These are phyloP conservation scores for Latheticus oryzae DNA, from an alignment of 2,888 invertebrate species.

Conservation along the genomic window DNA sequence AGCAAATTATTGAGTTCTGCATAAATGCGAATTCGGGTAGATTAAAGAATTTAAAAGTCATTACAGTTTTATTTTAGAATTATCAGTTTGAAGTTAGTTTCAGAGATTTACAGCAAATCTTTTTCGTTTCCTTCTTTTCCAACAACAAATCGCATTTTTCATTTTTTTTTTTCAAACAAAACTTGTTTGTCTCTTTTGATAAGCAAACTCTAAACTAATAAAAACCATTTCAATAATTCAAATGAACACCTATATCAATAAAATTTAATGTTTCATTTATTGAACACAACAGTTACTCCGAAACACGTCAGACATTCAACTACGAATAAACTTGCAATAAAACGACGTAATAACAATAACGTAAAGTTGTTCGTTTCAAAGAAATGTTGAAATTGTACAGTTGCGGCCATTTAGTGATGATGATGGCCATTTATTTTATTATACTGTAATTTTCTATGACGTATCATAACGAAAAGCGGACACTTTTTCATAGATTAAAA, in stretches of 20 bases:
- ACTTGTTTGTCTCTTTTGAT: no score
- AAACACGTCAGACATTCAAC: conserved; percentile 39
- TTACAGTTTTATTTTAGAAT: conserved; percentile 19
- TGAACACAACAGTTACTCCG: conserved; percentile 36
- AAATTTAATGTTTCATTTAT: conserved; percentile 41
- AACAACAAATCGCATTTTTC: no score
- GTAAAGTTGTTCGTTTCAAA: conserved; percentile 54
- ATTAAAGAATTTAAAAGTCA: conserved; percentile 36
- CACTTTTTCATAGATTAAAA: conserved; percentile 23
- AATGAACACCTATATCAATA: conserved; percentile 15
- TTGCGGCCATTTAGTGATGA: conserved; percentile 56
- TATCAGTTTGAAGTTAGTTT: conserved; percentile 21
- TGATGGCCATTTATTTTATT: conserved; percentile 55
- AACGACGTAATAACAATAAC: conserved; percentile 57
- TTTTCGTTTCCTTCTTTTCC: no score
- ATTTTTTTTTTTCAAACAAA: no score
- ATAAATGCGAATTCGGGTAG: conserved; percentile 17
- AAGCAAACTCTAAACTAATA: no score
- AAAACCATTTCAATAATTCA: conserved; percentile 34
- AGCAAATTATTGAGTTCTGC: conserved; percentile 18
- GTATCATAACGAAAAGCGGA: conserved; percentile 30
- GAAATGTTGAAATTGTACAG: conserved; percentile 55
- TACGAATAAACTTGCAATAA: conserved; percentile 50
- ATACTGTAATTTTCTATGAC: conserved; percentile 45
- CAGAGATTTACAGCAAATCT: conserved; percentile 18